phyloP scores from a whole-genome alignment of 2,888 invertebrate species.

The Alloscopus bannaensis region DNA sequence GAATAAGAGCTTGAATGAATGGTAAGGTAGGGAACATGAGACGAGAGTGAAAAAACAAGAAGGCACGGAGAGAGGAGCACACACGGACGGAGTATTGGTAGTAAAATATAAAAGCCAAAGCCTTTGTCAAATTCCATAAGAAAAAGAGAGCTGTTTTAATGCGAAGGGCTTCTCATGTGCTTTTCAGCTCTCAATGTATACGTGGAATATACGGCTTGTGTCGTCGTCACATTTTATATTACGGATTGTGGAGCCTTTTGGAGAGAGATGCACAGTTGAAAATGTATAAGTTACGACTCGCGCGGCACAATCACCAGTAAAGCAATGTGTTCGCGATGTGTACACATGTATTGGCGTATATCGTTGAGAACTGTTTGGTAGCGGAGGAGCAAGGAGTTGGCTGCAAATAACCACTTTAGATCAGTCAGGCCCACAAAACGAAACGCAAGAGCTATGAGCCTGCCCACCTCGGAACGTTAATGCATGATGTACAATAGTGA shows the following conservation, averaged over 20 bases:
- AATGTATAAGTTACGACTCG: conserved; percentile 58
- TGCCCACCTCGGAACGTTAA: conserved; percentile 65
- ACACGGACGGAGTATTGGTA: conserved; percentile 13
- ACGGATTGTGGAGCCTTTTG: conserved; percentile 45
- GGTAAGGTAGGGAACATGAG: conserved; percentile 45
- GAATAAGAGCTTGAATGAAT: conserved; percentile 45
- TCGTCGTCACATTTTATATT: conserved; percentile 50
- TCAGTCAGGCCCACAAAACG: conserved; percentile 68
- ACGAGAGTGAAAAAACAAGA: conserved; percentile 42
- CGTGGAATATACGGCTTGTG: conserved; percentile 1
- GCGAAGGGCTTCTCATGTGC: conserved; percentile 70
- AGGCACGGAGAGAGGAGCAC: conserved; percentile 18
- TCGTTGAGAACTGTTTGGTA: neutral
- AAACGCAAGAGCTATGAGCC: conserved; percentile 67
- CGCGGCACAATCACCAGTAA: conserved; percentile 52
- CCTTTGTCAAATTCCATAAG: conserved; percentile 70
- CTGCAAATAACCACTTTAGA: conserved; percentile 72
- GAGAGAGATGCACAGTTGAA: conserved; percentile 20
- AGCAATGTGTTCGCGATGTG: conserved; percentile 5
- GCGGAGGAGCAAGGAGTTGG: conserved; percentile 50
- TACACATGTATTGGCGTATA: conserved; percentile 24
- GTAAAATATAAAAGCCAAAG: conserved; percentile 54
- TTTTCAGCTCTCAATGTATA: conserved; percentile 47
- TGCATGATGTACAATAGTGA: conserved; percentile 29
- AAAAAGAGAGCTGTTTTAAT: conserved; percentile 68